Evolutionary conservation across 2,113 vertebrate species (phyloP).

Genomic region (Phoenicopterus ruber): DNA sequence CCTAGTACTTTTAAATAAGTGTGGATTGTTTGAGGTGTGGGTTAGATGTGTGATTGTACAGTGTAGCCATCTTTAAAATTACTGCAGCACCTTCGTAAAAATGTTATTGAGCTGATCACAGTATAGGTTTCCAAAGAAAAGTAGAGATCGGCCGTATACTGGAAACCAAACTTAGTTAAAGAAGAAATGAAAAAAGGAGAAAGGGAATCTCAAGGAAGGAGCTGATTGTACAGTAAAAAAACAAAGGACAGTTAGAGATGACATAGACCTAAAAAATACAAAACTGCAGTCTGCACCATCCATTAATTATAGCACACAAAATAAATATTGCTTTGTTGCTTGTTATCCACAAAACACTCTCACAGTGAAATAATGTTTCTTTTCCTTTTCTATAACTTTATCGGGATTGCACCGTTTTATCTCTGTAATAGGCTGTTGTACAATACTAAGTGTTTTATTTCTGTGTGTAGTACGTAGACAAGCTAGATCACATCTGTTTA

Average conservation of each 20-base stretch:
- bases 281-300: not conserved
- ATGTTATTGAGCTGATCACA: not conserved
- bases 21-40: not conserved
- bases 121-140: not conserved
- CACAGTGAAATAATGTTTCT: slow-evolving; percentile 18
- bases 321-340: slow-evolving; percentile 12
- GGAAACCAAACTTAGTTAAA: not conserved
- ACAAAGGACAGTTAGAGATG: not conserved
- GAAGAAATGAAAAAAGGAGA: not conserved
- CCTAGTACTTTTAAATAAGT: not conserved
- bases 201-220: not conserved
- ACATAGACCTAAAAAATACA: not conserved
- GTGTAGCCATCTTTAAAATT: not conserved
- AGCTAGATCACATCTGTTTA: slow-evolving; percentile 58
- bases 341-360: not conserved
- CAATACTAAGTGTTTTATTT: slow-evolving; percentile 40
- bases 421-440: slow-evolving; percentile 26
- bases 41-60: not conserved
- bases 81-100: not conserved
- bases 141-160: not conserved
- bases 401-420: slow-evolving; percentile 29
- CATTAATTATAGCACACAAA: slow-evolving; percentile 10
- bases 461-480: slow-evolving; percentile 8
- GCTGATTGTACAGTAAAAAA: not conserved
- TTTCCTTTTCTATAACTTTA: slow-evolving; percentile 15